Evolutionary conservation across 2,888 invertebrate genomes (phyloP).

Genomic region (Peribatodes rhomboidaria): DNA sequence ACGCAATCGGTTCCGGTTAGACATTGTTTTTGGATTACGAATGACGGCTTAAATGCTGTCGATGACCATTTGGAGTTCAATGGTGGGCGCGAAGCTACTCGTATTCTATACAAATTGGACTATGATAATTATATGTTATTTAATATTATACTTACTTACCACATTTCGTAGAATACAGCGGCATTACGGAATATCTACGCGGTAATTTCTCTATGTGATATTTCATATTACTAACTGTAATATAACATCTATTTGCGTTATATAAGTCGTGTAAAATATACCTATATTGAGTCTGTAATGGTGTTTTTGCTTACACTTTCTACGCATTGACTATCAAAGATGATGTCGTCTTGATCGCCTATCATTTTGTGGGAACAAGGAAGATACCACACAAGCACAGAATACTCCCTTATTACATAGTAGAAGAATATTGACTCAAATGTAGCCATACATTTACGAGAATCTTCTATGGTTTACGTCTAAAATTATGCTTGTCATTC

Average conservation of each 20-base stretch:
- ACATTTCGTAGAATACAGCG: neutral
- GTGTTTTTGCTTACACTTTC: neutral
- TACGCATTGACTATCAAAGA: neutral
- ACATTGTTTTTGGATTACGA: slow-evolving; percentile 57
- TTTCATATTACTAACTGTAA: neutral
- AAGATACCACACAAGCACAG: too few species aligned
- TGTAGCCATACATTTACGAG: too few species aligned
- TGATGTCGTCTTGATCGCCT: neutral
- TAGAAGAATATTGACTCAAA: too few species aligned
- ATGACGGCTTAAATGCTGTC: slow-evolving; percentile 42
- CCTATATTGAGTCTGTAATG: neutral
- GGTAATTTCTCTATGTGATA: too few species aligned
- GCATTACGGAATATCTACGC: slow-evolving; percentile 3
- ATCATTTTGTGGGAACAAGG: neutral
- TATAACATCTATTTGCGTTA: neutral
- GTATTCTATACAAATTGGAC: slow-evolving; percentile 34
- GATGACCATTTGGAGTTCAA: slow-evolving; percentile 29
- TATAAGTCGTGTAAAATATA: neutral
- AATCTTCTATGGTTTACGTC: too few species aligned
- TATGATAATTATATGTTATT: slow-evolving; percentile 11
- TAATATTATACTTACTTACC: slow-evolving; percentile 9
- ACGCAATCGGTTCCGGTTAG: slow-evolving; percentile 67
- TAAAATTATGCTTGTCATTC: neutral
- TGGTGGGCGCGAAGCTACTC: slow-evolving; percentile 43
- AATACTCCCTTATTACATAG: too few species aligned